Evolutionary conservation across 2,113 vertebrate genomes (phyloP), one percentile per base, ranked within the genome.

Genomic region (Gymnobelideus leadbeateri): DNA sequence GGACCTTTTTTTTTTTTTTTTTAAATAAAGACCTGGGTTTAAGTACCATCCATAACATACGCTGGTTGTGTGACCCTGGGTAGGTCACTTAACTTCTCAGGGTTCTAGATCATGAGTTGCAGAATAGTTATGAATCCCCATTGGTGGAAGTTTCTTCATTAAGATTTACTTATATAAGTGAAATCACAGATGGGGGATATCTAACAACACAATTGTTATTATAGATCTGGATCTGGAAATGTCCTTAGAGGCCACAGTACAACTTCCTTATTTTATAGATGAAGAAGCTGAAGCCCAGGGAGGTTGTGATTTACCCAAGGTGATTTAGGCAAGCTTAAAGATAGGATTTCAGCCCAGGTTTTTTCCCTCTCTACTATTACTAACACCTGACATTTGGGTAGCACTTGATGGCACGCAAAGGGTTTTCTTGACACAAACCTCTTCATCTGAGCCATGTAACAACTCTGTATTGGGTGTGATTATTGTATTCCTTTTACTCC

Each of bases 361-460:
- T 43, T 49, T 84, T 43, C 16, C n/a, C 37, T 23, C 68, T 84
- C 4, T 84, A 43, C 68, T 43, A 8, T 84, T 84, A 84, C 92
- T 21, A 54, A n/a, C 57, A 77, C 91, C 25, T 94, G 91, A 14
- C 24, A 77, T 94, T 92, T 92, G n/a, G 92, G 49, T 68, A 89
- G 43, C 47, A 43, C 46, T 19, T 89, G 94, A 53, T 16, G 12
- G 54, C 51, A 92, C 89, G 8, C 90, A 90, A 96, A 92, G 37
- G 53, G 89, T 28, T 95, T 95, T 93, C n/a, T 95, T 95, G 92
- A 21, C 0, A 3, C 51, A 37, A 2, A 1, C 91, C 92, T 49
- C 54, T 95, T 92, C 52, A 61, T 91, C 90, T 50, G 50, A 21
- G 91, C 89, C 37, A 49, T 43, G 51, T 1, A 31, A 14, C 50